Conservation (phyloP, 2,888 invertebrate species). For the Aleiodes alternator region DNA sequence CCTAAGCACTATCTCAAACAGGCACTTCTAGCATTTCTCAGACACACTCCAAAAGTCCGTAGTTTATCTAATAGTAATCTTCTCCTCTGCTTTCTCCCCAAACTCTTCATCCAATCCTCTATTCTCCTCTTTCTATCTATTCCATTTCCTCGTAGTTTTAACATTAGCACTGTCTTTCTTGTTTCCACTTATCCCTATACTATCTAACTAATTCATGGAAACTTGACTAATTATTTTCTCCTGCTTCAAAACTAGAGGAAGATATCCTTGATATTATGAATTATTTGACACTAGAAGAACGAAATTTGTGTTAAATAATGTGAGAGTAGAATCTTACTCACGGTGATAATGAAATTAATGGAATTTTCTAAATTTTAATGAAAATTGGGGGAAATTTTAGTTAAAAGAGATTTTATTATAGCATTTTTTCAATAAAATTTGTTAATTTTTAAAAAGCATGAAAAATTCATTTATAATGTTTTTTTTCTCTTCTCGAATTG, state of each 20-base stretch:
- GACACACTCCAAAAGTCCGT: conserved; percentile 37
- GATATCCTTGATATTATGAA: conserved; percentile 4
- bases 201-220: conserved; percentile 42
- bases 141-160: background rate
- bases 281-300: conserved; percentile 8
- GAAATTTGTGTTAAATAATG: background rate
- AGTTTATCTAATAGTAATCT: conserved; percentile 46
- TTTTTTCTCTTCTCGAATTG: too few relatives aligned
- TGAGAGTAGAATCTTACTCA: background rate
- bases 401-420: too few relatives aligned
- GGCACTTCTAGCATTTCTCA: conserved; percentile 25
- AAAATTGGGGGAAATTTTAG: too few relatives aligned
- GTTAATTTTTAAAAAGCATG: too few relatives aligned
- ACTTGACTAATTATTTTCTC: conserved; percentile 44
- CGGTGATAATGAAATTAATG: background rate
- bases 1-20: conserved; percentile 13
- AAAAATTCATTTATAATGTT: too few relatives aligned
- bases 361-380: too few relatives aligned
- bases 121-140: conserved; percentile 12
- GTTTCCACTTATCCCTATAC: conserved; percentile 7
- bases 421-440: too few relatives aligned
- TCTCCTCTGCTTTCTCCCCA: conserved; percentile 14
- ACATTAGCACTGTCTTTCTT: conserved; percentile 1
- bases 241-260: conserved; percentile 5
- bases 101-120: background rate